These are phyloP conservation scores for Salarias fasciatus DNA, from an alignment of 2,797 vertebrate species.

Conservation along the genomic window DNA sequence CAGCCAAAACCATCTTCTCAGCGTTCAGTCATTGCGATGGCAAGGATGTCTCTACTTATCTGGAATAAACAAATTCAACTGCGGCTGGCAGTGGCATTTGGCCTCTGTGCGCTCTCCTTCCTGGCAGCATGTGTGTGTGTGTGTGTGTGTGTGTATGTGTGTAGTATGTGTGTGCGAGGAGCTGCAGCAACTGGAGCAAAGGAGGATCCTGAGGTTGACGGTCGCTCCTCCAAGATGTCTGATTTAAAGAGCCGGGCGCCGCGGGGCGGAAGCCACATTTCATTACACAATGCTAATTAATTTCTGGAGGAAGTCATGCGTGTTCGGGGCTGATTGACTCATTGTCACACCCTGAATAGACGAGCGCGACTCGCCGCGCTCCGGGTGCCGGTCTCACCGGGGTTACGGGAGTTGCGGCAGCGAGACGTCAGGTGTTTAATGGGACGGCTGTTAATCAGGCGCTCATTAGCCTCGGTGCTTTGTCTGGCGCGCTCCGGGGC, in stretches of 20 bases:
- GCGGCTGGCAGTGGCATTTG: conserved; percentile 62
- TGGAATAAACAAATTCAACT: conserved; percentile 49
- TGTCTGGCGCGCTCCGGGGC: conserved; percentile 32
- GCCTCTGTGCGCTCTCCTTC: conserved; percentile 43
- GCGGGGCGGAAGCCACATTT: conserved; percentile 51
- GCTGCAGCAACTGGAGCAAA: conserved; percentile 18
- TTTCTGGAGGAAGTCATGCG: conserved; percentile 62
- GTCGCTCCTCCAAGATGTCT: conserved; percentile 39
- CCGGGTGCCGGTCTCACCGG: conserved; percentile 67
- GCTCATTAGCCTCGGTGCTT: conserved; percentile 52
- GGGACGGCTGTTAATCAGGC: conserved; percentile 55
- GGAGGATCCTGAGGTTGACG: conserved; percentile 32
- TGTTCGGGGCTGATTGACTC: conserved; percentile 67
- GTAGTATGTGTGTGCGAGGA: background rate
- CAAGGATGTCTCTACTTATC: conserved; percentile 62
- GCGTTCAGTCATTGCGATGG: conserved; percentile 51
- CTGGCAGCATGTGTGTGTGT: conserved; percentile 28
- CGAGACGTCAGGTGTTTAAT: conserved; percentile 60
- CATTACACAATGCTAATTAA: conserved; percentile 74
- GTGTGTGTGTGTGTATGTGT: background rate
- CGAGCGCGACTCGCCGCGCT: conserved; percentile 37
- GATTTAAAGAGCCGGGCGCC: conserved; percentile 34
- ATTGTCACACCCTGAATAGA: conserved; percentile 64
- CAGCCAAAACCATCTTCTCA: conserved; percentile 49
- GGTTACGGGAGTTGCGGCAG: conserved; percentile 36